Evolutionary conservation across 2,888 invertebrate genomes (phyloP).

Genomic region (Nezara viridula): DNA sequence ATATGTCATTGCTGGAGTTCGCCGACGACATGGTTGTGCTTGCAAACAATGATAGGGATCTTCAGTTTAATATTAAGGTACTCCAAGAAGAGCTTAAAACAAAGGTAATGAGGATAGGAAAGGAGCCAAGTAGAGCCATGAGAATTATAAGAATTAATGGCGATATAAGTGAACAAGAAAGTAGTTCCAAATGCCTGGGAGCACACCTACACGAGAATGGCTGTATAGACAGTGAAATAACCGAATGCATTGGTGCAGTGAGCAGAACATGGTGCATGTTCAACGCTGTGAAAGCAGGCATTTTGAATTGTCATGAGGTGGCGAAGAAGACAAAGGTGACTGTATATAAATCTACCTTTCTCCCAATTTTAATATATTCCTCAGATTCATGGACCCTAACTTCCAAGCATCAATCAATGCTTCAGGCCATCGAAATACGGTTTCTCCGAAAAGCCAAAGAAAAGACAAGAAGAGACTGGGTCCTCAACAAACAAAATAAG

Average conservation of each 20-base stretch:
- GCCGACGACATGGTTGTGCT: no score
- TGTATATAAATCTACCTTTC: not conserved
- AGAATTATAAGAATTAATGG: not conserved
- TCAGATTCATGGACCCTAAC: not conserved
- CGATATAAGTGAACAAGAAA: not conserved
- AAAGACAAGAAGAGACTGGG: not conserved
- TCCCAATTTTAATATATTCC: not conserved
- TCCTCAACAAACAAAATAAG: no score
- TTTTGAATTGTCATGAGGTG: not conserved
- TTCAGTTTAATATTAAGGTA: no score
- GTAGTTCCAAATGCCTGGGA: not conserved
- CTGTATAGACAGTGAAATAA: not conserved
- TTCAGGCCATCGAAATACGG: not conserved
- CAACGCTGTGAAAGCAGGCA: not conserved
- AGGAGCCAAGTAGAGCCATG: no score
- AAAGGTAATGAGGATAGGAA: no score
- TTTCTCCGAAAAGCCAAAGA: not conserved
- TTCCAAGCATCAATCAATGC: not conserved
- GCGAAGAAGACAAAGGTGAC: not conserved
- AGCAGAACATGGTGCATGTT: not conserved
- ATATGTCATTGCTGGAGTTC: no score
- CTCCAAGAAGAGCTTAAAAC: no score
- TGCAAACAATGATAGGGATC: no score
- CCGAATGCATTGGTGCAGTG: not conserved
- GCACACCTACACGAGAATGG: not conserved